Base-by-base conservation (phyloP, 2,797 vertebrate species). In the Lithobates sylvaticus region DNA sequence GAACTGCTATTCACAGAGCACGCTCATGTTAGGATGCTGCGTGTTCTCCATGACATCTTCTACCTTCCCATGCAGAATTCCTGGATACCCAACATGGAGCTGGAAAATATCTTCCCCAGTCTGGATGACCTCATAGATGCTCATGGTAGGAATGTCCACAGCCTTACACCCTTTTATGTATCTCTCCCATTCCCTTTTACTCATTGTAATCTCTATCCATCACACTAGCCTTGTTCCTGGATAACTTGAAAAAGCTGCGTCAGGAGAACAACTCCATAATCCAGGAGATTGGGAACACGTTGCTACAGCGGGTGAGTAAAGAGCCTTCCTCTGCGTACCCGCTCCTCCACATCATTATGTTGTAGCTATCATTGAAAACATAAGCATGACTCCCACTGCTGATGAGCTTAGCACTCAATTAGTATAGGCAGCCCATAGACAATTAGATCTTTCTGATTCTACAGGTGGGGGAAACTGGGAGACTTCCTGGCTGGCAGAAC, bases 1-100 rank as follows among this genome's bases (percentile, higher is more conserved):
- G 97, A 98, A 92, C 88, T 98, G 89, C 96, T 96, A 91, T 93
- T 95, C n/a, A 98, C 97, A 0, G 97, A 98, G 88, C 96, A 97
- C 0, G 97, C 97, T 42, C 97, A 98, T 0, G 95, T 97, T 64
- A 94, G 97, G 54, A 98, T 97, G 97, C 92, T 98, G 0, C 96
- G 94, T 6, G 97, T 98, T 21, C 93, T 98, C 13, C 96, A 97
- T 34, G 96, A 93, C n/a, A 91, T 98, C 82, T 98, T 98, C 90
- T 96, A 93, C 86, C 95, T 93, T 86, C 97, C 96, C 10, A 86
- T 98, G 90, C 21, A 94, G 23, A 92, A 83, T 0, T 89, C 89
- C 42, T 95, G 97, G 88, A 93, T 97, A 85, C 87, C 86, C 0
- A 0, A 29, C 65, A 72, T 89, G 0, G 97, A 98, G 75, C 86